These are phyloP conservation scores for Dioctria rufipes DNA, from an alignment of 2,888 invertebrate genomes.

Conservation along the genomic window DNA sequence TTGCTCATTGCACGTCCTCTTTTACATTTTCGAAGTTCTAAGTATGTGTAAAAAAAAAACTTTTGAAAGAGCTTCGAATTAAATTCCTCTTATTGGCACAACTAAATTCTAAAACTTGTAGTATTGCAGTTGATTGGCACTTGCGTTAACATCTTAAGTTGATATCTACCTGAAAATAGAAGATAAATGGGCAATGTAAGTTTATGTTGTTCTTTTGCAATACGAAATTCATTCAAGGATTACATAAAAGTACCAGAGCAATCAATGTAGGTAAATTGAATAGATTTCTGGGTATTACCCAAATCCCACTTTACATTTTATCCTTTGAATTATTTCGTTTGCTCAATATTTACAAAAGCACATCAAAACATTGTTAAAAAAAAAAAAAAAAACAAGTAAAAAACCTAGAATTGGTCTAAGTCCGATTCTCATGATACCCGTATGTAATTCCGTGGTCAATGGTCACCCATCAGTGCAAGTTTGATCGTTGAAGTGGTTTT, in stretches of 20 bases:
- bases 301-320: too few species aligned
- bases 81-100: slow-evolving; percentile 41
- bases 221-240: neutral
- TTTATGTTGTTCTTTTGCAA: neutral
- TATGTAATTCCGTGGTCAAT: too few species aligned
- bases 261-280: too few species aligned
- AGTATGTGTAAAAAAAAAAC: neutral
- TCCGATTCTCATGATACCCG: too few species aligned
- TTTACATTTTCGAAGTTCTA: neutral
- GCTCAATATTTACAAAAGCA: too few species aligned
- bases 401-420: too few species aligned
- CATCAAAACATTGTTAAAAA: too few species aligned
- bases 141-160: slow-evolving; percentile 50
- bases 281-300: too few species aligned
- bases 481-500: too few species aligned
- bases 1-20: slow-evolving; percentile 22
- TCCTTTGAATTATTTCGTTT: too few species aligned
- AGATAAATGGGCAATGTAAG: neutral
- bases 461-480: too few species aligned
- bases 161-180: slow-evolving; percentile 42
- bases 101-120: slow-evolving; percentile 39
- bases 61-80: neutral
- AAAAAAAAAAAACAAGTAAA: too few species aligned
- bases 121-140: slow-evolving; percentile 53
- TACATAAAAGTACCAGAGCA: neutral